A percentile compares a stretch with the other conserved stretches of the same genome.
Evolutionary conservation across 2,797 vertebrate species (phyloP).

Genomic region (Rhabdophis nuchalis): DNA sequence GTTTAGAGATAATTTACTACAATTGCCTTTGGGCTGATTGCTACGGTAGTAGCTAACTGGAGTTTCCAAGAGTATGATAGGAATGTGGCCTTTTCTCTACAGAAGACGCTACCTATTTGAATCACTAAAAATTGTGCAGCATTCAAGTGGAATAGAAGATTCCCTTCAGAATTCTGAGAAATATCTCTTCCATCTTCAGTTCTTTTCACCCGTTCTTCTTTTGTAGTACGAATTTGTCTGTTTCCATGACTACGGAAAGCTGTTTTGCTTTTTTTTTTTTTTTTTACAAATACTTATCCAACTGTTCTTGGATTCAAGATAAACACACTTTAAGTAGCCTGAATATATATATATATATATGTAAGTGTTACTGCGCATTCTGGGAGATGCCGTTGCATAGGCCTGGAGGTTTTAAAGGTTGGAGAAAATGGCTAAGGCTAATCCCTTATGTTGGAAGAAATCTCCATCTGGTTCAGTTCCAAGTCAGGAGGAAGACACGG

Average conservation of each 20-base stretch:
- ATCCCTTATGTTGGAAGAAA: not conserved
- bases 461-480: too few relatives aligned
- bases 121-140: not conserved
- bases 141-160: slow-evolving; percentile 1
- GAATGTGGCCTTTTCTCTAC: slow-evolving; percentile 4
- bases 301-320: slow-evolving; percentile 28
- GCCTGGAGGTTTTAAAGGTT: not conserved
- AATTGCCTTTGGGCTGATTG: not conserved
- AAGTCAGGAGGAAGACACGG: too few relatives aligned
- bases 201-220: slow-evolving; percentile 24
- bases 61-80: slow-evolving; percentile 16
- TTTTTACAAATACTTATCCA: not conserved
- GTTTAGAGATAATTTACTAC: slow-evolving; percentile 14
- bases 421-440: not conserved
- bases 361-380: not conserved
- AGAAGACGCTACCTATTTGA: slow-evolving; percentile 3
- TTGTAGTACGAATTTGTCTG: slow-evolving; percentile 14
- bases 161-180: slow-evolving; percentile 31
- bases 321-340: not conserved
- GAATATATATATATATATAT: not conserved
- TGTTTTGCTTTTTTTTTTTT: not conserved
- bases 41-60: slow-evolving; percentile 9
- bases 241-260: slow-evolving; percentile 2
- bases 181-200: slow-evolving; percentile 19
- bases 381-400: not conserved